A percentile compares a stretch with the other conserved stretches of the same genome.
These are phyloP conservation scores for Hippopotamyrus pictus DNA, from an alignment of 2,797 vertebrate species.

Conservation along the genomic window DNA sequence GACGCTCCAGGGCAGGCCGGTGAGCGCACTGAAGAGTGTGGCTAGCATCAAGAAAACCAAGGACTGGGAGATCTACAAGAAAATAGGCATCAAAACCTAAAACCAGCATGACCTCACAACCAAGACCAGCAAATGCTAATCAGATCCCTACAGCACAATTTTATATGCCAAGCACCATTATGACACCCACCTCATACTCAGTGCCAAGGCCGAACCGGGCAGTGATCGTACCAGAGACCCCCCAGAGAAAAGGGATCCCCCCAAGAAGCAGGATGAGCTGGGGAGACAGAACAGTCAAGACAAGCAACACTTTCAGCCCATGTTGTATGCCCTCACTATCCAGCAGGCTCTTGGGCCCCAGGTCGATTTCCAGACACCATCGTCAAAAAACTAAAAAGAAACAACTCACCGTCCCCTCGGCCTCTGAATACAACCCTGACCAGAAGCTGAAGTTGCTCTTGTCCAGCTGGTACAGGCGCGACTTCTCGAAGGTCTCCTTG, in stretches of 20 bases:
- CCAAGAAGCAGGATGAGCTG: conserved; percentile 89
- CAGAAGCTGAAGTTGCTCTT: conserved; percentile 98
- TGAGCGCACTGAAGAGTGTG: conserved; percentile 88
- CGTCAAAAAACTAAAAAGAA: neutral
- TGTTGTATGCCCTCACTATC: neutral
- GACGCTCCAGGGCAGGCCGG: conserved; percentile 92
- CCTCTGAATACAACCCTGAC: conserved; percentile 94
- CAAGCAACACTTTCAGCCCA: neutral
- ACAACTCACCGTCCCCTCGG: conserved; percentile 85
- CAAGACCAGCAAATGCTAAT: neutral
- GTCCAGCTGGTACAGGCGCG: conserved; percentile 93
- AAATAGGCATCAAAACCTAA: neutral
- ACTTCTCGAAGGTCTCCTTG: conserved; percentile 93
- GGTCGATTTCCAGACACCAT: neutral
- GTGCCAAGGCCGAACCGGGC: conserved; percentile 70
- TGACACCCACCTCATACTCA: conserved; percentile 74
- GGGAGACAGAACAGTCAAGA: conserved; percentile 20
- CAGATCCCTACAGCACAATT: neutral
- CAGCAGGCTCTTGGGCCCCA: neutral
- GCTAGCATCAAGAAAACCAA: conserved; percentile 83
- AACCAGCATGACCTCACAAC: neutral
- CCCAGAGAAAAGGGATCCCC: conserved; percentile 93
- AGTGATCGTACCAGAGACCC: conserved; percentile 69
- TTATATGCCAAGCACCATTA: neutral
- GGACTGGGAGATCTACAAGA: conserved; percentile 81